Percentiles rank a stretch among this genome's conserved stretches.
Evolutionary conservation across 2,113 vertebrate species (phyloP).

Genomic region (Lophotis ruficrista): DNA sequence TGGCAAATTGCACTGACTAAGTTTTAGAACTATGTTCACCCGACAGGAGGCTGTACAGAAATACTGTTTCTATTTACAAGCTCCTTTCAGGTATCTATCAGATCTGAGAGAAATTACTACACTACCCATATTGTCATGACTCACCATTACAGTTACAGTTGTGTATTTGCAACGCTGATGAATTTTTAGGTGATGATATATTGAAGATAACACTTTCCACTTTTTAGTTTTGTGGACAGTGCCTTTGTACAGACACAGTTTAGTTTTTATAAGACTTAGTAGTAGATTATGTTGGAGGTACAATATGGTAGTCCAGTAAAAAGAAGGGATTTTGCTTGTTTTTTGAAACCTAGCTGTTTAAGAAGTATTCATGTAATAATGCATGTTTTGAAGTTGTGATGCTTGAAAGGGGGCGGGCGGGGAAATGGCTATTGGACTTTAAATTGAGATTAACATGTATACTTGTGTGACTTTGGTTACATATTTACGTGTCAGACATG

Average conservation of each 20-base stretch:
- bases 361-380: neutral
- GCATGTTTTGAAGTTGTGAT: neutral
- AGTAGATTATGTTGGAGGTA: neutral
- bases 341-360: neutral
- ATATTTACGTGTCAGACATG: neutral
- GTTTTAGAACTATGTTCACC: slow-evolving; percentile 50
- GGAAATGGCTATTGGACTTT: neutral
- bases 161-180: neutral
- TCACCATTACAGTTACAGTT: neutral
- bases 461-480: neutral
- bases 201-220: neutral
- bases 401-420: neutral
- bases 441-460: neutral
- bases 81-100: neutral
- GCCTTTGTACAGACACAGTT: neutral
- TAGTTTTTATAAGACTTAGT: neutral
- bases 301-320: neutral
- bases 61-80: neutral
- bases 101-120: slow-evolving; percentile 29
- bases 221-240: neutral
- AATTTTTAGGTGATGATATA: neutral
- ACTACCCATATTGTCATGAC: neutral
- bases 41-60: slow-evolving; percentile 44
- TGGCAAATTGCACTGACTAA: slow-evolving; percentile 28
- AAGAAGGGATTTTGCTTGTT: neutral